Base-by-base conservation (phyloP, 2,888 invertebrate genomes). In the Alitta virens region DNA sequence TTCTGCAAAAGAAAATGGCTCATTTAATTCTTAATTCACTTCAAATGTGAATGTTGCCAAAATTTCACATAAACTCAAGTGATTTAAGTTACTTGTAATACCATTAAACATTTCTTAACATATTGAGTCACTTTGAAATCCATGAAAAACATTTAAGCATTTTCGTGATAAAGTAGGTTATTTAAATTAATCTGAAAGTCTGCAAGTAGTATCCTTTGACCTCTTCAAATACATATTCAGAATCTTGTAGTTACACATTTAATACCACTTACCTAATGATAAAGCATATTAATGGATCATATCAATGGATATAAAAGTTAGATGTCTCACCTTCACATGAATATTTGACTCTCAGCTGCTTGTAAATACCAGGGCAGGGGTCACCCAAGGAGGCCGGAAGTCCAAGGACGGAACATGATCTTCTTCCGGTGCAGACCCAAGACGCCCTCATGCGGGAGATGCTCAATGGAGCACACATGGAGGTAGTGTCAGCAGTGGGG, bases 331-430 rank as follows among this genome's bases (percentile, higher is more conserved):
- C 51, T 24, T 38, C 38, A 16, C 59, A 59, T 1, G 40, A 14
- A n/a, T 51, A 59, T 7, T 23, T 24, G 2, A 59, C 59, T 16
- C 23, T 27, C 18, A 59, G 51, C 23, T 59, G 51, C 51, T 59
- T 59, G 51, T n/a, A 52, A 51, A 12, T 33, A 24, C 25, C 52
- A 1, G 59, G 51, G 24, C 59, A 59, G 3, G 59, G 59, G 18
- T 59, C 52, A 14, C 59, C 59, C 12, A 21, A 40, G 21, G 38
- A 14, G 2, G 24, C 59, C 1, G 38, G 9, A 2, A 38, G 23
- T 12, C 50, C 59, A 21, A 59, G 14, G 24, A 59, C 49, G 16
- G 26, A 18, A 27, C 59, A 59, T 5, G 33, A 33, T 1, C n/a
- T 5, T 9, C 46, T 46, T 16, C 59, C 59, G 7, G 1, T 38